Evolutionary conservation across 2,113 vertebrate species (phyloP).

Genomic region (Mastomys coucha): DNA sequence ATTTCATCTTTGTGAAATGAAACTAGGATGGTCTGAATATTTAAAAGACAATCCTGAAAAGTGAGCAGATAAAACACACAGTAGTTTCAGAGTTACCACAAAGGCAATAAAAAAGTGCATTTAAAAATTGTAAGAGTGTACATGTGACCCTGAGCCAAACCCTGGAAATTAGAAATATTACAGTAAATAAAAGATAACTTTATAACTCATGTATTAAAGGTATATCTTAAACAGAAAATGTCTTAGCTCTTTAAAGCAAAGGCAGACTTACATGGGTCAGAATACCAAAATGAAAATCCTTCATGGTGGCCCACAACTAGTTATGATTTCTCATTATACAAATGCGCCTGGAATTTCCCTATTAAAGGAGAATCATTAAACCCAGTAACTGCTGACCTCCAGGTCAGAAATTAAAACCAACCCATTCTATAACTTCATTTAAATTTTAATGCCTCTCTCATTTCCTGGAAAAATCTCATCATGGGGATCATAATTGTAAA

Average conservation of each 20-base stretch:
- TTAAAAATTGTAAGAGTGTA: not conserved
- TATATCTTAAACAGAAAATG: not conserved
- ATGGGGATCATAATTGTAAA: conserved; percentile 85
- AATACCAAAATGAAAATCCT: conserved; percentile 77
- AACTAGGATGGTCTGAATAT: not conserved
- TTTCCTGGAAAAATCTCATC: conserved; percentile 86
- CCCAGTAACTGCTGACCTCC: conserved; percentile 84
- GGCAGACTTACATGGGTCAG: conserved; percentile 45
- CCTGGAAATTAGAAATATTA: not conserved
- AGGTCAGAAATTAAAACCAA: conserved; percentile 87
- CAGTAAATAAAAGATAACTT: conserved; percentile 58
- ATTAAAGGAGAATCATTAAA: conserved; percentile 83
- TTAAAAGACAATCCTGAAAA: not conserved
- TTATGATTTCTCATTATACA: conserved; percentile 88
- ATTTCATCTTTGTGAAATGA: not conserved
- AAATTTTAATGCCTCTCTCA: conserved; percentile 87
- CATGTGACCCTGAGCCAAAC: not conserved
- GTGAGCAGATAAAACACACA: not conserved
- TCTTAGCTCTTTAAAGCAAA: conserved; percentile 70
- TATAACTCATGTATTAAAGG: conserved; percentile 44
- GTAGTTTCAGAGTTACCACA: not conserved
- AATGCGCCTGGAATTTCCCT: conserved; percentile 83
- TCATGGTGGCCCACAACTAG: conserved; percentile 76
- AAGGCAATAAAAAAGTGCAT: not conserved
- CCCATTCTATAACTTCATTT: conserved; percentile 84